Evolutionary conservation across 2,113 vertebrate genomes (phyloP).

Genomic region (Prietella phreatophila): DNA sequence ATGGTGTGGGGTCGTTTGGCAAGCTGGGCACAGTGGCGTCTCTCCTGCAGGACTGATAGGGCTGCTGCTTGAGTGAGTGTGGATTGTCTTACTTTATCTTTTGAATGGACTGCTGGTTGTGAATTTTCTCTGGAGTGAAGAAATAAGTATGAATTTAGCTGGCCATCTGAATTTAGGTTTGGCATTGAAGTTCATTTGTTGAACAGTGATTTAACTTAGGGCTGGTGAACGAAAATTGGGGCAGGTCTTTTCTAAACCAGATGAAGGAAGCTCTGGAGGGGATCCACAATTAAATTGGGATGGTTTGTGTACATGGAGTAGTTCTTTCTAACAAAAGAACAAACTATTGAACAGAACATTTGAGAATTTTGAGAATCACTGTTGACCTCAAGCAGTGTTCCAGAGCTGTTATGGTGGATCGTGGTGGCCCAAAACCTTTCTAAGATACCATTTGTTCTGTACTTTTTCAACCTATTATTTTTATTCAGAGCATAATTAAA

Average conservation of each 20-base stretch:
- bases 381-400: not conserved
- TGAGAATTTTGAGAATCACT: not conserved
- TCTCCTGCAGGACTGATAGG: slow-evolving; percentile 56
- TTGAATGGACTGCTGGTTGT: not conserved
- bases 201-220: not conserved
- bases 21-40: slow-evolving; percentile 50
- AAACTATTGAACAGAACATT: not conserved
- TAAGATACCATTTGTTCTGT: not conserved
- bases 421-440: not conserved
- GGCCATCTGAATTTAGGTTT: not conserved
- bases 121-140: not conserved
- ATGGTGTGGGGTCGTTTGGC: slow-evolving; percentile 48
- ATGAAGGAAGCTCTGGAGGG: not conserved
- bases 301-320: not conserved
- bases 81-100: slow-evolving; percentile 32
- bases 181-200: not conserved
- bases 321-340: not conserved
- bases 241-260: not conserved
- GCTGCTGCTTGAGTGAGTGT: slow-evolving; percentile 23
- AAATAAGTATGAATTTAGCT: not conserved
- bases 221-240: not conserved
- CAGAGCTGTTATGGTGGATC: not conserved
- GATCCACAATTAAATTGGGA: not conserved
- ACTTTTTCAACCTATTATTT: not conserved
- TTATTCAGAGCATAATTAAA: not conserved